phyloP scores from a whole-genome alignment of 2,888 invertebrate genomes.

The Amblyjoppa fuscipennis region DNA sequence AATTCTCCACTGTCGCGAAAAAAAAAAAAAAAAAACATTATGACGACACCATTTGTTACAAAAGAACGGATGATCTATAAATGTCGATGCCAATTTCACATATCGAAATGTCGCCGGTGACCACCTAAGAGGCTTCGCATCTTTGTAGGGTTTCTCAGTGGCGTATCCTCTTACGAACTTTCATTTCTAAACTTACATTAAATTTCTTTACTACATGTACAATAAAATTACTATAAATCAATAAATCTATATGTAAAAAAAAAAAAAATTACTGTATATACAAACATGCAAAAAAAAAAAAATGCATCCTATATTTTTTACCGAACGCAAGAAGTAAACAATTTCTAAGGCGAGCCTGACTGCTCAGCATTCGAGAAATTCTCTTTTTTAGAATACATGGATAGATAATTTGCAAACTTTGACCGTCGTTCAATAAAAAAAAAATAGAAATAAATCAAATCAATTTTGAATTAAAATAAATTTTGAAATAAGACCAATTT shows the following conservation, averaged over 20 bases:
- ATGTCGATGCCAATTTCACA: conserved; percentile 77
- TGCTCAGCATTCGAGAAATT: too few species aligned
- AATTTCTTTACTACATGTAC: not conserved
- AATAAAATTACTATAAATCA: not conserved
- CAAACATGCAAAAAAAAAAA: not conserved
- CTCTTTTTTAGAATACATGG: too few species aligned
- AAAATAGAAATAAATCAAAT: too few species aligned
- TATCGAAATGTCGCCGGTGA: conserved; percentile 74
- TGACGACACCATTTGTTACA: conserved; percentile 41
- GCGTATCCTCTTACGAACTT: conserved; percentile 43
- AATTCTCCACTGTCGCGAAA: not conserved
- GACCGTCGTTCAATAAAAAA: too few species aligned
- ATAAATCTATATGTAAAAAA: not conserved
- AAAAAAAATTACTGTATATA: conserved; percentile 26
- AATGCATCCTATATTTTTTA: too few species aligned
- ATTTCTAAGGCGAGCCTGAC: too few species aligned
- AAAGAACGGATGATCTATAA: conserved; percentile 73
- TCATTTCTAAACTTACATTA: not conserved
- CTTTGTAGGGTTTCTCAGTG: conserved; percentile 77
- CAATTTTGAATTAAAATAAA: too few species aligned
- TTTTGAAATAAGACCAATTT: too few species aligned
- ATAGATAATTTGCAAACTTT: too few species aligned
- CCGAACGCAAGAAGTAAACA: too few species aligned
- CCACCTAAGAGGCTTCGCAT: conserved; percentile 77
- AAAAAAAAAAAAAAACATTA: conserved; percentile 25